phyloP scores from a whole-genome alignment of 1,140 invertebrate genomes.

The Drosophila busckii region DNA sequence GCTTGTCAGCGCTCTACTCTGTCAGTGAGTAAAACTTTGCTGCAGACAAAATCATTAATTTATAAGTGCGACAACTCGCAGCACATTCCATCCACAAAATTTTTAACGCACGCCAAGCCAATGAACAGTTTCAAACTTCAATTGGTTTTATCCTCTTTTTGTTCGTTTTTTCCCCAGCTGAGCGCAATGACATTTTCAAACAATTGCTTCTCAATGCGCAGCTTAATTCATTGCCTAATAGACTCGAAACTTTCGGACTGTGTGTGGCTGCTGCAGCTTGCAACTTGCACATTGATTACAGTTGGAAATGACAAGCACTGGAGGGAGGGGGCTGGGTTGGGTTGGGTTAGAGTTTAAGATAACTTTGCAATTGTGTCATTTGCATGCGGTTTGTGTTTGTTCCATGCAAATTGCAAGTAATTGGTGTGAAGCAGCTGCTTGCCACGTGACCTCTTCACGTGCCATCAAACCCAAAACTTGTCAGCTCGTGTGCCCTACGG shows the following conservation, averaged over 20 bases:
- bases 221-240: conserved; percentile 73
- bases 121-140: conserved; percentile 57
- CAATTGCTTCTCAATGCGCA: conserved; percentile 68
- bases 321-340: neutral
- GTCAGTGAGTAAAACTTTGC: conserved; percentile 26
- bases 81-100: conserved; percentile 1
- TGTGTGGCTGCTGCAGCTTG: conserved; percentile 20
- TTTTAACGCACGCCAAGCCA: conserved; percentile 35
- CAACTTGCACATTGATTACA: conserved; percentile 56
- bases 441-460: conserved; percentile 48
- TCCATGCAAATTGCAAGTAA: conserved; percentile 72
- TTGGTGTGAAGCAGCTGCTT: conserved; percentile 69
- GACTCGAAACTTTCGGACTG: conserved; percentile 21
- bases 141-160: conserved; percentile 58
- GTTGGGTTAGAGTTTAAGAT: conserved; percentile 8
- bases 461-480: neutral
- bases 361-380: conserved; percentile 65
- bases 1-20: conserved; percentile 8
- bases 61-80: conserved; percentile 46
- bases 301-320: conserved; percentile 64
- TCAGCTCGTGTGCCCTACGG: no score
- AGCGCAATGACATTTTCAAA: conserved; percentile 49
- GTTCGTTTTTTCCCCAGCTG: conserved; percentile 10
- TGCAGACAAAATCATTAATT: conserved; percentile 56
- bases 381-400: conserved; percentile 61